Base-by-base conservation (phyloP, 2,113 vertebrate genomes). In the Sylvicapra grimmia region DNA sequence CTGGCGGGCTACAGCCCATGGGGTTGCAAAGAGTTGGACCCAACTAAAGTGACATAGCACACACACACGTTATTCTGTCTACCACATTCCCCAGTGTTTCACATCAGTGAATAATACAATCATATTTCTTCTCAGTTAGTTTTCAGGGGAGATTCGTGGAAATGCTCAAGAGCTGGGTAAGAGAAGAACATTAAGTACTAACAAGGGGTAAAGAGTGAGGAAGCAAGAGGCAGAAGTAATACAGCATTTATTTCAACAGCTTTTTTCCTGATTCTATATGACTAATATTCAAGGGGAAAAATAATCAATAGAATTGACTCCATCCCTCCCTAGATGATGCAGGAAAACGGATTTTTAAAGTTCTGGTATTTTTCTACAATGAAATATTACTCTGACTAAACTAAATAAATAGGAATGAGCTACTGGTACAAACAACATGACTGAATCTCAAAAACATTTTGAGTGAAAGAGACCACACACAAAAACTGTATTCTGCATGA, bases 381-480 rank as follows among this genome's bases (percentile, higher is more conserved):
- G 27, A 85, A 83, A 86, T 47, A 75, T 36, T 77, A 61, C 14
- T 93, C 33, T 72, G 5, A 40, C 47, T 49, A 47, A 29, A 59
- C 36, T 36, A n/a, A 7, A 82, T 82, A 33, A 21, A 33, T 33
- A 68, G 23, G 19, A 95, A 95, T 85, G 40, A 33, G 31, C 27
- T 86, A 25, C n/a, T 36, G 19, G 11, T 40, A 27, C 4, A 13
- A 68, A 4, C 14, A 89, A 89, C 14, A 54, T 83, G 33, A 16
- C 2, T 92, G 27, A 92, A 86, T 93, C 79, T 84, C 40, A 88
- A 79, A 96, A 84, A 80, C 51, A 92, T n/a, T 88, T 94, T 85
- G 33, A 95, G 58, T 85, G 19, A 84, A 95, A 92, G 6, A 61
- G 53, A 84, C 51, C 15, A 92, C 36, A 75, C 56, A 92, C 19